phyloP scores from a whole-genome alignment of 2,113 vertebrate species.

The Eretmochelys imbricata region DNA sequence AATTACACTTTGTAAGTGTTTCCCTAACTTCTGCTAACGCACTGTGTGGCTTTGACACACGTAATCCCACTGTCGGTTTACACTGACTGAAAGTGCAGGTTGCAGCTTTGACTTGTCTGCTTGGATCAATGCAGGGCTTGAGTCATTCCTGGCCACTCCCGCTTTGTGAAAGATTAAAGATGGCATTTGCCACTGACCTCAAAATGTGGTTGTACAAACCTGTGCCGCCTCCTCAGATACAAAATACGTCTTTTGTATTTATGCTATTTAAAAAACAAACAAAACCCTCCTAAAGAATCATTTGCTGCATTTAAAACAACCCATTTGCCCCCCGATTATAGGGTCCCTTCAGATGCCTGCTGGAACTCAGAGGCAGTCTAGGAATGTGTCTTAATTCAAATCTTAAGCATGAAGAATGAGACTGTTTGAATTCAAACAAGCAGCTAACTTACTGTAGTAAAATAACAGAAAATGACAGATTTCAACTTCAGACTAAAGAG shows the following conservation, averaged over 20 bases:
- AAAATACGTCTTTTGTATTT: conserved; percentile 37
- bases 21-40: not conserved
- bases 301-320: conserved; percentile 3
- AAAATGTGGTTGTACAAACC: conserved; percentile 2
- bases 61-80: conserved; percentile 26
- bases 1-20: not conserved
- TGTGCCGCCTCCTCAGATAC: not conserved
- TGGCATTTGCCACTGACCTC: conserved; percentile 16
- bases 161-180: not conserved
- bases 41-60: not conserved
- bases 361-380: not conserved
- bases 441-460: conserved; percentile 11
- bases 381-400: conserved; percentile 9
- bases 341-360: not conserved
- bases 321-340: not conserved
- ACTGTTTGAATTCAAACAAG: not conserved
- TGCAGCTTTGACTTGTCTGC: conserved; percentile 3
- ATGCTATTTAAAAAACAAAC: not conserved
- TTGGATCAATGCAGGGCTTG: not conserved
- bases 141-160: conserved; percentile 2
- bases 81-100: not conserved
- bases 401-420: conserved; percentile 7
- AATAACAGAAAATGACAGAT: not conserved
- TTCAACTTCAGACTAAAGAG: conserved; percentile 3
- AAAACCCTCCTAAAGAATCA: not conserved